phyloP scores from a whole-genome alignment of 2,888 invertebrate genomes.

The Acrocera orbiculus region DNA sequence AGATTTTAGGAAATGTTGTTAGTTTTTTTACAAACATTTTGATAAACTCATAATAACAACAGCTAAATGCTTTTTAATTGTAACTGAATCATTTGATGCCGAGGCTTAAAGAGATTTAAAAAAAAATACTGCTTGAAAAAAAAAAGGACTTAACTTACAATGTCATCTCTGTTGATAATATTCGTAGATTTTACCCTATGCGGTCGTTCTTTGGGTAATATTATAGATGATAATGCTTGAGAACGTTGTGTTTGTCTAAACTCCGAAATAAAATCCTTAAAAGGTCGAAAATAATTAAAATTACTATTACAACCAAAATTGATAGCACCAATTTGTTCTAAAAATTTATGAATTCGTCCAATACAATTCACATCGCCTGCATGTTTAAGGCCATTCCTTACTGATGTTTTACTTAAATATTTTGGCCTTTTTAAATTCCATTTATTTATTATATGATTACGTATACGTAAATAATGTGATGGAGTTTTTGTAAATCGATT shows the following conservation, averaged over 20 bases:
- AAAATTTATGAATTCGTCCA: slow-evolving; percentile 38
- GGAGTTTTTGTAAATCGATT: slow-evolving; percentile 36
- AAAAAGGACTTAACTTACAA: too few relatives aligned
- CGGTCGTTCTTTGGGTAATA: slow-evolving; percentile 3
- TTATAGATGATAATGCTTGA: slow-evolving; percentile 1
- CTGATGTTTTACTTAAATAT: slow-evolving; percentile 41
- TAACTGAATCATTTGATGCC: too few relatives aligned
- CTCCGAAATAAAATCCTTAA: slow-evolving; percentile 9
- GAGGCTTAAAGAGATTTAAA: too few relatives aligned
- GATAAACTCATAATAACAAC: too few relatives aligned
- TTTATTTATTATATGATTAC: slow-evolving; percentile 38
- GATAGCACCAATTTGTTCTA: slow-evolving; percentile 44
- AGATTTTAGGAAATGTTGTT: too few relatives aligned
- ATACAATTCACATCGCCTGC: slow-evolving; percentile 46
- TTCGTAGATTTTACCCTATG: too few relatives aligned
- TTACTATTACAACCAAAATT: slow-evolving; percentile 41
- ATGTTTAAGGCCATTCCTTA: slow-evolving; percentile 37
- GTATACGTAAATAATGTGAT: slow-evolving; percentile 38
- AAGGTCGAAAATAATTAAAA: slow-evolving; percentile 16
- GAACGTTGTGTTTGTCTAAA: slow-evolving; percentile 9
- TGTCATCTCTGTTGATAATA: too few relatives aligned
- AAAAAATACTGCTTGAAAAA: too few relatives aligned
- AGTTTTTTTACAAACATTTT: too few relatives aligned
- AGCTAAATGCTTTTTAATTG: too few relatives aligned
- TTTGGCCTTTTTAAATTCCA: slow-evolving; percentile 37